A percentile compares a stretch with the other conserved stretches of the same genome.
Evolutionary conservation across 2,888 invertebrate genomes (phyloP).

Genomic region (Meliscaeva auricollis): DNA sequence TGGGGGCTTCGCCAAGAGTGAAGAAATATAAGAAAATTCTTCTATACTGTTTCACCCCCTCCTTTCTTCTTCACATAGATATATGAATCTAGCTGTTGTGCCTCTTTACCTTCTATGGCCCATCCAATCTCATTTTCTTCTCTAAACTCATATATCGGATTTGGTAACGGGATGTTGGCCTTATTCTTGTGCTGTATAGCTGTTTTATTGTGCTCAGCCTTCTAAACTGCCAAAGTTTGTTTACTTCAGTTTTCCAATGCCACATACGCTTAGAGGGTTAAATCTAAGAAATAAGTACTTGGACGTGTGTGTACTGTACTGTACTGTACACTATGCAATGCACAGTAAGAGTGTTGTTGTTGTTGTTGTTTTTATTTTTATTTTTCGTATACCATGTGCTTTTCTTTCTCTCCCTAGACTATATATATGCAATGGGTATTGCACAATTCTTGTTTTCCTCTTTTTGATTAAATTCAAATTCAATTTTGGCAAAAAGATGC

Average conservation of each 20-base stretch:
- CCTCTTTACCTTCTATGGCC: background rate
- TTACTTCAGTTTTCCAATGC: conserved; percentile 70
- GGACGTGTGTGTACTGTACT: conserved; percentile 50
- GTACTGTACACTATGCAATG: background rate
- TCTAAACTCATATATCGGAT: background rate
- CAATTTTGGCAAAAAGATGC: conserved; percentile 63
- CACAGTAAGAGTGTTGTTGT: background rate
- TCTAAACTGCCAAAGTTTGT: conserved; percentile 75
- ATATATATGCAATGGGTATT: conserved; percentile 13
- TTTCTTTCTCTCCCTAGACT: background rate
- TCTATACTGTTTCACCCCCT: conserved; percentile 14
- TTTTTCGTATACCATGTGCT: background rate
- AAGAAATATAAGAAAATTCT: background rate
- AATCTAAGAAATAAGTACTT: conserved; percentile 69
- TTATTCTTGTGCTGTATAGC: conserved; percentile 31
- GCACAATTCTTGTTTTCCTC: conserved; percentile 61
- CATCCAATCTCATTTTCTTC: conserved; percentile 11
- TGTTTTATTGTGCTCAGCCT: conserved; percentile 47
- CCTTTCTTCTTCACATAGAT: background rate
- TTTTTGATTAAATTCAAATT: conserved; percentile 75
- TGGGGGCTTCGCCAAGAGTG: conserved; percentile 27
- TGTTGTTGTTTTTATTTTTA: conserved; percentile 19
- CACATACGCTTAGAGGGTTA: conserved; percentile 72
- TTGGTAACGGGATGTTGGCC: conserved; percentile 43
- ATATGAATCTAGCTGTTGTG: background rate